A percentile compares a stretch with the other conserved stretches of the same genome.
Conservation (phyloP, 2,888 invertebrate species). For the Stenotaenia linearis region DNA sequence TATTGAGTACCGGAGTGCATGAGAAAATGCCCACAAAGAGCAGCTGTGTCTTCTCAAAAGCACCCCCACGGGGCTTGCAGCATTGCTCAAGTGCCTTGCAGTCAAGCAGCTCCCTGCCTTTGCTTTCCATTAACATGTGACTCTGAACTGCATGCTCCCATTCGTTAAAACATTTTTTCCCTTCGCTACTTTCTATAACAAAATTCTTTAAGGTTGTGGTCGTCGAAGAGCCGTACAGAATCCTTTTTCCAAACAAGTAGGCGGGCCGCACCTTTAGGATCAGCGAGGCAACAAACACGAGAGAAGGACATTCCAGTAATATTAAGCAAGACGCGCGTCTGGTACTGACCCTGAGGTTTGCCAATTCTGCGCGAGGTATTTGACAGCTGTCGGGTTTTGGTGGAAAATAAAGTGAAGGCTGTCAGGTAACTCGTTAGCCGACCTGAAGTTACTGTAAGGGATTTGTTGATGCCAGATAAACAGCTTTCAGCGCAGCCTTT, state of each 20-base stretch:
- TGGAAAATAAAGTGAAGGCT: background rate
- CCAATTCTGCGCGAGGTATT: background rate
- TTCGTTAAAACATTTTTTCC: background rate
- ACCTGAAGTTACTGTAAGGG: background rate
- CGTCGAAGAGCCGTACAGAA: background rate
- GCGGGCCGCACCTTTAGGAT: background rate
- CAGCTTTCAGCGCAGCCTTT: background rate
- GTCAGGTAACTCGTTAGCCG: background rate
- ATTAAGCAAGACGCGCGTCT: background rate
- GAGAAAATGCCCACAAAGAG: conserved; percentile 6
- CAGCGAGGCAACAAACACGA: background rate
- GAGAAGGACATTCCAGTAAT: conserved; percentile 1
- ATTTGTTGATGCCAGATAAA: background rate
- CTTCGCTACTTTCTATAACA: background rate
- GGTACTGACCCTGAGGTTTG: background rate
- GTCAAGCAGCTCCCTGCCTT: conserved; percentile 12
- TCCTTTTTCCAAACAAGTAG: background rate
- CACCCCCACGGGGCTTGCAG: conserved; percentile 4
- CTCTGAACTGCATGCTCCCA: background rate
- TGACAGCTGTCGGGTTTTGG: conserved; percentile 1
- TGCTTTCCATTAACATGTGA: conserved; percentile 10
- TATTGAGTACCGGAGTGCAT: background rate
- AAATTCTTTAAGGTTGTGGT: background rate
- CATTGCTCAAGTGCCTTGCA: background rate
- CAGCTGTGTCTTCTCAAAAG: conserved; percentile 16